Percentiles rank a stretch among this genome's conserved stretches.
These are phyloP conservation scores for Brenthis ino DNA, from an alignment of 2,888 invertebrate species.

Conservation along the genomic window DNA sequence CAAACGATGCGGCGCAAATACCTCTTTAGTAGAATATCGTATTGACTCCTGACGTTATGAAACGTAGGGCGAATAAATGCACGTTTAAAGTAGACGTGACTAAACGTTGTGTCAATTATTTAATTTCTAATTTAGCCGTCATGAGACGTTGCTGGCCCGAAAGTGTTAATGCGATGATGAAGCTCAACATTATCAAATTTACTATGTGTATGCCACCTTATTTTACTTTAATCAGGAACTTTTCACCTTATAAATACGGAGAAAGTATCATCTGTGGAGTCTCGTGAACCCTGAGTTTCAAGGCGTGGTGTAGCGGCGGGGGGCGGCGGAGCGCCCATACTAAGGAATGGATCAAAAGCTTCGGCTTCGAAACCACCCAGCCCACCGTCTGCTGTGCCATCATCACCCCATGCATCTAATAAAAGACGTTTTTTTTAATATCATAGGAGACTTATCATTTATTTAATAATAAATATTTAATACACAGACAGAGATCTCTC, in stretches of 20 bases:
- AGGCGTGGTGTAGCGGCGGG: slow-evolving; percentile 86
- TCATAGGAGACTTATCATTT: too few species aligned
- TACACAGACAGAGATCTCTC: too few species aligned
- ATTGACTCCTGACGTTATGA: too few species aligned
- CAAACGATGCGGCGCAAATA: too few species aligned
- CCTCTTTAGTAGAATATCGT: too few species aligned
- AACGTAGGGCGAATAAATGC: too few species aligned
- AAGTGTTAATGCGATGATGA: neutral
- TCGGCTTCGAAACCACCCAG: slow-evolving; percentile 87
- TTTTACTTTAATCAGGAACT: neutral
- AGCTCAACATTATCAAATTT: neutral
- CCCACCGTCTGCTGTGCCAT: slow-evolving; percentile 50
- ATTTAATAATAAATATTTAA: too few species aligned
- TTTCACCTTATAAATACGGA: slow-evolving; percentile 89
- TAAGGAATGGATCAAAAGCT: slow-evolving; percentile 90
- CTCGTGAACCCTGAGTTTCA: slow-evolving; percentile 85
- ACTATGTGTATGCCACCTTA: neutral
- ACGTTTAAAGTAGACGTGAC: too few species aligned
- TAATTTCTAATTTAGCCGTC: too few species aligned
- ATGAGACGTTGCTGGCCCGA: too few species aligned
- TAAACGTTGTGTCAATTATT: too few species aligned
- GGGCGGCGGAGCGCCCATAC: slow-evolving; percentile 88
- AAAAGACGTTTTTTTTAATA: neutral
- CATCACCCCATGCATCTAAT: slow-evolving; percentile 70
- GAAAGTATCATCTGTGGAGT: slow-evolving; percentile 90